A percentile compares a stretch with the other conserved stretches of the same genome.
Conservation (phyloP, 1,140 invertebrate genomes). For the Temnothorax curvispinosus region DNA sequence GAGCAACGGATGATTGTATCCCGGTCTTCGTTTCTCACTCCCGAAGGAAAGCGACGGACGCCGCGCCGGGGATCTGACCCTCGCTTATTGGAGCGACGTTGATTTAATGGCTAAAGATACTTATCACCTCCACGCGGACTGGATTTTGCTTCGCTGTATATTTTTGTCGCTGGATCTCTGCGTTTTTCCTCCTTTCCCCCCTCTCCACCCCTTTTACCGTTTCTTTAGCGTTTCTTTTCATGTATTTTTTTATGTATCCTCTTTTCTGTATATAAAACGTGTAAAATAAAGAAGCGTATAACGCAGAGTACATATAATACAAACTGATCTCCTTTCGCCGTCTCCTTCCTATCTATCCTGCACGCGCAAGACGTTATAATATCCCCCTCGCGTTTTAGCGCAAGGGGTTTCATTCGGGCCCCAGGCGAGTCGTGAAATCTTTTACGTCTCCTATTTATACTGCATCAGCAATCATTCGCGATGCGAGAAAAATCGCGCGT, state of each 20-base stretch:
- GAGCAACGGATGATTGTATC: neutral
- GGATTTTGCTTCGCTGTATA: conserved; percentile 18
- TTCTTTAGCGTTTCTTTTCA: conserved; percentile 32
- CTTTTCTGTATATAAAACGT: conserved; percentile 56
- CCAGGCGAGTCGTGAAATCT: no score
- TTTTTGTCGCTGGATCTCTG: conserved; percentile 11
- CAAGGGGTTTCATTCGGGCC: no score
- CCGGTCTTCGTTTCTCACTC: neutral
- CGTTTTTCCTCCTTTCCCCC: neutral
- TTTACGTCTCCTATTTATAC: no score
- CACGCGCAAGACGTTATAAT: neutral
- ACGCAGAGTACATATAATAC: conserved; percentile 56
- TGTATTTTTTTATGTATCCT: conserved; percentile 41
- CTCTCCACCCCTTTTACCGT: conserved; percentile 1
- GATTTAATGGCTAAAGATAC: conserved; percentile 45
- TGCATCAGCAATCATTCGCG: no score
- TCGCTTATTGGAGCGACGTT: conserved; percentile 8
- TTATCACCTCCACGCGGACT: neutral
- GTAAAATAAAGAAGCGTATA: conserved; percentile 58
- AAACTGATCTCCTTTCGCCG: conserved; percentile 11
- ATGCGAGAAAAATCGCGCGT: no score
- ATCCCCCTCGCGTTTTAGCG: neutral
- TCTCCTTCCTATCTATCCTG: neutral
- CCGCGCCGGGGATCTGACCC: neutral
- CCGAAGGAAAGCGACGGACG: neutral